These are phyloP conservation scores for Poecile montanus DNA, from an alignment of 2,797 vertebrate genomes.

Conservation along the genomic window DNA sequence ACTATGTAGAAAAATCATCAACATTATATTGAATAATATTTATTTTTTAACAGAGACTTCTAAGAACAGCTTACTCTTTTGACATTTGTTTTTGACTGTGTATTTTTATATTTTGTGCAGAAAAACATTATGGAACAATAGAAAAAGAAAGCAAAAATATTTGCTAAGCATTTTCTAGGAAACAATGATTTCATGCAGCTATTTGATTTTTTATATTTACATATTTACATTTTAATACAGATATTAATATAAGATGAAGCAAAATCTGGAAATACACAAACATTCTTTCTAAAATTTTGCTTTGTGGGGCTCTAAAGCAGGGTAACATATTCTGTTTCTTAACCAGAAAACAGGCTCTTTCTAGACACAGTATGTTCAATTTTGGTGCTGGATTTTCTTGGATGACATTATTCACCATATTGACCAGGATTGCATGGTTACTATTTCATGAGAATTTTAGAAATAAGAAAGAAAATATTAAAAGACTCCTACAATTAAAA, in stretches of 20 bases:
- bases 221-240: background rate
- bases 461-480: background rate
- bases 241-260: background rate
- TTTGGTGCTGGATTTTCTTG: background rate
- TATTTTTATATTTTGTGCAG: background rate
- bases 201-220: background rate
- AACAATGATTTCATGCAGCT: background rate
- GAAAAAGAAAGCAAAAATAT: background rate
- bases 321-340: background rate
- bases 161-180: background rate
- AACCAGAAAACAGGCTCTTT: background rate
- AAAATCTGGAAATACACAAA: background rate
- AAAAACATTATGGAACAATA: background rate
- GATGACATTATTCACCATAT: background rate
- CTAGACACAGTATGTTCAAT: background rate
- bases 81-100: background rate
- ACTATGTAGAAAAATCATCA: background rate
- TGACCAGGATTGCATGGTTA: background rate
- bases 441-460: background rate
- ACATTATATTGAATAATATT: background rate
- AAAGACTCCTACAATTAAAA: background rate
- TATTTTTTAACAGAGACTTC: background rate
- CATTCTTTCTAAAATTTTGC: background rate
- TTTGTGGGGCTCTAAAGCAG: background rate
- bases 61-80: background rate